These are phyloP conservation scores for Strigamia maritima DNA, from an alignment of 2,888 invertebrate species.

Conservation along the genomic window DNA sequence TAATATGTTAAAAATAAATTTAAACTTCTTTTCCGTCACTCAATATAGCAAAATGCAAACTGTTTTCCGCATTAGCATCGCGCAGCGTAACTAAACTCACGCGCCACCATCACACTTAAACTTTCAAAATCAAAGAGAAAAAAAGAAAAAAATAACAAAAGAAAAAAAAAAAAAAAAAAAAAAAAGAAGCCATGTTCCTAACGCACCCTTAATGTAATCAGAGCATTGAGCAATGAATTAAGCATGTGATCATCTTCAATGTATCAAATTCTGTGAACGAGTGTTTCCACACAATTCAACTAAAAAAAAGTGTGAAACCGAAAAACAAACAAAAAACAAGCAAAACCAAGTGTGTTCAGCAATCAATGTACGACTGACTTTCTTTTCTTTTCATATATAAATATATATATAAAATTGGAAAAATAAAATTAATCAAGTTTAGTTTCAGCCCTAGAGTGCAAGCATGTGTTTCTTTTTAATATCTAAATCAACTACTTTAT, in stretches of 20 bases:
- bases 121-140: background rate
- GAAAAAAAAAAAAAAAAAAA: background rate
- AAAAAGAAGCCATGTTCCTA: background rate
- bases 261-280: background rate
- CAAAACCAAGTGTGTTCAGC: conserved; percentile 21
- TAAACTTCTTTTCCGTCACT: background rate
- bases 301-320: background rate
- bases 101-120: background rate
- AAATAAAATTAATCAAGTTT: conserved; percentile 28
- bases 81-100: no score
- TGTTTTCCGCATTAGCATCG: background rate
- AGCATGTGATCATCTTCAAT: background rate
- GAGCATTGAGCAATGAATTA: background rate
- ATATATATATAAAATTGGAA: background rate
- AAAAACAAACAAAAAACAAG: conserved; percentile 15
- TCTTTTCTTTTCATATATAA: conserved; percentile 8
- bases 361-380: background rate
- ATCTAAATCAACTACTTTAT: conserved; percentile 24
- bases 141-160: background rate
- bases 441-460: conserved; percentile 37
- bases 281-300: background rate
- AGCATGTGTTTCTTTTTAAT: conserved; percentile 38
- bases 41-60: background rate
- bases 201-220: background rate
- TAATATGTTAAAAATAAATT: conserved; percentile 26